Evolutionary conservation across 2,797 vertebrate species (phyloP).

Genomic region (Halcyon leucocephala): DNA sequence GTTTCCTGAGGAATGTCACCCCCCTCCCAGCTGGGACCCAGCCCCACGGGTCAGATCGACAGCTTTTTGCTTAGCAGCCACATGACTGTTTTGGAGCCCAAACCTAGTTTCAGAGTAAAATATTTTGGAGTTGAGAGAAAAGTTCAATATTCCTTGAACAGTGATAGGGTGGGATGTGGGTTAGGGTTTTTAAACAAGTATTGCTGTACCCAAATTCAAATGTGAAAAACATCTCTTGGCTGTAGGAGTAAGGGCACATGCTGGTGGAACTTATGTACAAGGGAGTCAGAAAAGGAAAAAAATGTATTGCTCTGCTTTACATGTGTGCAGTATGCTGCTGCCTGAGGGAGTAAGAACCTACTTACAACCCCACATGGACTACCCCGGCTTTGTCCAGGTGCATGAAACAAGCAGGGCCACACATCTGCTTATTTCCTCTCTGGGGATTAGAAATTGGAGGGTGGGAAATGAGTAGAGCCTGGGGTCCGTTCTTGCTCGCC

Average conservation of each 20-base stretch:
- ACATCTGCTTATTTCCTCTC: conserved; percentile 56
- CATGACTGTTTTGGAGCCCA: not conserved
- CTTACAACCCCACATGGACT: not conserved
- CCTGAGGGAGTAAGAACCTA: conserved; percentile 16
- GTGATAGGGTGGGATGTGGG: not conserved
- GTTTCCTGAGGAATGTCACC: not conserved
- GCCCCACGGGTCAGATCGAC: fast-evolving
- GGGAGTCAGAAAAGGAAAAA: not conserved
- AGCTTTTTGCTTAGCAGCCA: not conserved
- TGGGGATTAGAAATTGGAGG: conserved; percentile 28
- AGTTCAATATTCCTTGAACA: not conserved
- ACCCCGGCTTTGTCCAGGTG: conserved; percentile 55
- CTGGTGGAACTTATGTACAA: not conserved
- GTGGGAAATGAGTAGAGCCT: conserved; percentile 45
- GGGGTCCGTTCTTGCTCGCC: not conserved
- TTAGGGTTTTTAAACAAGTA: not conserved
- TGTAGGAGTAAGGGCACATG: not conserved
- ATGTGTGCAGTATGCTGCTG: not conserved
- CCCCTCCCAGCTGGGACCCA: not conserved
- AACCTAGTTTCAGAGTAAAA: not conserved
- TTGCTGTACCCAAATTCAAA: not conserved
- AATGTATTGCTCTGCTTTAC: not conserved
- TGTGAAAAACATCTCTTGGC: not conserved
- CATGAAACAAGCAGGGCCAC: conserved; percentile 44
- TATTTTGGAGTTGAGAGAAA: not conserved